These are phyloP conservation scores for Bambusicola thoracicus DNA, from an alignment of 2,113 vertebrate genomes.

Conservation along the genomic window DNA sequence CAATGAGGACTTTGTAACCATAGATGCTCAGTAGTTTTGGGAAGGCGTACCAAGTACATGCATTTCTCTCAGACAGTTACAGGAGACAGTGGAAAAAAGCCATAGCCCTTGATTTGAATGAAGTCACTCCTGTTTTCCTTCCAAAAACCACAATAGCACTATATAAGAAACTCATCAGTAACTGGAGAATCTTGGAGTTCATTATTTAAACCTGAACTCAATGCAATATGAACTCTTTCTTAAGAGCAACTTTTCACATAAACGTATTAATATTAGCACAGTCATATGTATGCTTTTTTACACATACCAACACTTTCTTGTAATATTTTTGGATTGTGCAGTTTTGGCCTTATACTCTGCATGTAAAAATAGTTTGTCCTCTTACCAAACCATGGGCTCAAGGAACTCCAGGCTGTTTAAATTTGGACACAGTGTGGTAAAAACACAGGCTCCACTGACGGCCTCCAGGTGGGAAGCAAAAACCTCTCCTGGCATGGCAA, in stretches of 20 bases:
- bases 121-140: constrained; percentile 61
- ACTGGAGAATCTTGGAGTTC: constrained; percentile 60
- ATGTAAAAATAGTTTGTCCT: constrained; percentile 33
- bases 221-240: constrained; percentile 8
- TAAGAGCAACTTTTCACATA: constrained; percentile 37
- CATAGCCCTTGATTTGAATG: constrained; percentile 40
- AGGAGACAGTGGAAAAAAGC: constrained; percentile 34
- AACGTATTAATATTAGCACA: not conserved
- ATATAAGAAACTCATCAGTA: constrained; percentile 65
- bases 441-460: not conserved
- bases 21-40: not conserved
- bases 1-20: not conserved
- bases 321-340: constrained; percentile 41
- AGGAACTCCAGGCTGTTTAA: constrained; percentile 46
- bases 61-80: constrained; percentile 32
- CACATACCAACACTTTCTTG: constrained; percentile 36
- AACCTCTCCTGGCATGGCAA: not conserved
- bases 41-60: not conserved
- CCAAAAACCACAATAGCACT: constrained; percentile 62
- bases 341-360: not conserved
- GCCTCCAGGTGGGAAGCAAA: not conserved
- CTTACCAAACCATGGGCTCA: not conserved
- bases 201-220: constrained; percentile 48
- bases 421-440: not conserved
- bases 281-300: not conserved